phyloP scores from a whole-genome alignment of 2,888 invertebrate genomes.

The Stenodera caucasica region DNA sequence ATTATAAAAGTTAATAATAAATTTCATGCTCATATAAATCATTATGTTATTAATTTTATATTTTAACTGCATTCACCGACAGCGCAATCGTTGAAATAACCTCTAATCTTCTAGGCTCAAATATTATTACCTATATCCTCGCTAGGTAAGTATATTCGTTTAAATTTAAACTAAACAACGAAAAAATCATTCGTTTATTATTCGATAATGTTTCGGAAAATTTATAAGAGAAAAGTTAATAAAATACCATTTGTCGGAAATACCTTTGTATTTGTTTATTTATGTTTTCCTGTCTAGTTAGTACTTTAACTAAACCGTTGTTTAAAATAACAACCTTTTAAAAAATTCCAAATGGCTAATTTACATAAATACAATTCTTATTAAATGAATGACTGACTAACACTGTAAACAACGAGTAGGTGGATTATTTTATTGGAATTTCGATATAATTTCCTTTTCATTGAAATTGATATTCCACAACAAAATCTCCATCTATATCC shows the following conservation, averaged over 20 bases:
- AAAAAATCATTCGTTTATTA: too few species aligned
- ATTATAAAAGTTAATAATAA: slow-evolving; percentile 3
- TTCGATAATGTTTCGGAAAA: not conserved
- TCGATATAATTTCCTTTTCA: not conserved
- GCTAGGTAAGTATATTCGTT: too few species aligned
- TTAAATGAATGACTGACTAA: not conserved
- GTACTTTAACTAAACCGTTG: not conserved
- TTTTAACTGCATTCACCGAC: slow-evolving; percentile 2
- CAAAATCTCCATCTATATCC: not conserved
- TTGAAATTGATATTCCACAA: too few species aligned
- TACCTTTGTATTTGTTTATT: slow-evolving; percentile 6
- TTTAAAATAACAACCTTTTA: not conserved
- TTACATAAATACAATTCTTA: not conserved
- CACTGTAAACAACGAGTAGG: not conserved
- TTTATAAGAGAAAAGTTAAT: not conserved
- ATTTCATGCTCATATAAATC: slow-evolving; percentile 9
- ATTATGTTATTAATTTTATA: slow-evolving; percentile 11
- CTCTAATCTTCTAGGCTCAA: too few species aligned
- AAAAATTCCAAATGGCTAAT: not conserved
- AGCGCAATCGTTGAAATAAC: too few species aligned
- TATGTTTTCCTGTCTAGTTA: slow-evolving; percentile 6
- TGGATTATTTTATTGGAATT: slow-evolving; percentile 1
- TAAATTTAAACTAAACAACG: too few species aligned
- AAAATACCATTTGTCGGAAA: not conserved
- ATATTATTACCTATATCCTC: too few species aligned